phyloP scores from a whole-genome alignment of 2,797 vertebrate species.

The Alcedo atthis region DNA sequence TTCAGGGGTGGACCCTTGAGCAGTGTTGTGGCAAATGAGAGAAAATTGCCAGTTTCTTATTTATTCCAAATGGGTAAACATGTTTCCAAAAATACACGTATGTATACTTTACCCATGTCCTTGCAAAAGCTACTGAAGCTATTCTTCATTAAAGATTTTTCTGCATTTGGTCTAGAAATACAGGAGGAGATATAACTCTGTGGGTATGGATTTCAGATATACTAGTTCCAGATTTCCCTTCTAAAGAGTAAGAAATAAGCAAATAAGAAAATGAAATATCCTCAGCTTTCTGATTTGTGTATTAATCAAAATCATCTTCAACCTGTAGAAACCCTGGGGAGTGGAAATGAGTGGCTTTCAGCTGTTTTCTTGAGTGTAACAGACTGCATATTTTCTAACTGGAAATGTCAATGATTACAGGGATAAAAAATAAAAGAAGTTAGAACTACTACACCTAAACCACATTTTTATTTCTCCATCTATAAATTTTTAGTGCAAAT shows the following conservation, averaged over 20 bases:
- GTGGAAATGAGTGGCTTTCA: not conserved
- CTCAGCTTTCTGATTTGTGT: not conserved
- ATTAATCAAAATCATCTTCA: slow-evolving; percentile 8
- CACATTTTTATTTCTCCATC: slow-evolving; percentile 34
- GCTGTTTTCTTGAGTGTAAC: not conserved
- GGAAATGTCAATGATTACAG: slow-evolving; percentile 25
- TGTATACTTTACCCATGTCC: not conserved
- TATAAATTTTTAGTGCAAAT: slow-evolving; percentile 48
- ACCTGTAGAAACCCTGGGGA: not conserved
- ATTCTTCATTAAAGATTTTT: not conserved
- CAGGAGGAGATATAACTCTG: not conserved
- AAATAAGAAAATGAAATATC: not conserved
- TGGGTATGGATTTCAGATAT: not conserved
- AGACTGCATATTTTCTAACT: not conserved
- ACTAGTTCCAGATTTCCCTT: not conserved
- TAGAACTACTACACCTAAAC: slow-evolving; percentile 27
- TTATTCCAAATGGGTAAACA: not conserved
- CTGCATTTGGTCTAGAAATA: not conserved
- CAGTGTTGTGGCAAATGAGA: slow-evolving; percentile 11
- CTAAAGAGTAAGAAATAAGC: not conserved
- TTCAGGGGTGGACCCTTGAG: not conserved
- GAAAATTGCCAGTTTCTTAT: slow-evolving; percentile 6
- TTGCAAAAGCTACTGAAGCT: slow-evolving; percentile 6
- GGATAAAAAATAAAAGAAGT: slow-evolving; percentile 10
- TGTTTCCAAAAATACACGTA: not conserved